Conservation (phyloP, 1,140 invertebrate genomes). For the Dendrolimus punctatus region DNA sequence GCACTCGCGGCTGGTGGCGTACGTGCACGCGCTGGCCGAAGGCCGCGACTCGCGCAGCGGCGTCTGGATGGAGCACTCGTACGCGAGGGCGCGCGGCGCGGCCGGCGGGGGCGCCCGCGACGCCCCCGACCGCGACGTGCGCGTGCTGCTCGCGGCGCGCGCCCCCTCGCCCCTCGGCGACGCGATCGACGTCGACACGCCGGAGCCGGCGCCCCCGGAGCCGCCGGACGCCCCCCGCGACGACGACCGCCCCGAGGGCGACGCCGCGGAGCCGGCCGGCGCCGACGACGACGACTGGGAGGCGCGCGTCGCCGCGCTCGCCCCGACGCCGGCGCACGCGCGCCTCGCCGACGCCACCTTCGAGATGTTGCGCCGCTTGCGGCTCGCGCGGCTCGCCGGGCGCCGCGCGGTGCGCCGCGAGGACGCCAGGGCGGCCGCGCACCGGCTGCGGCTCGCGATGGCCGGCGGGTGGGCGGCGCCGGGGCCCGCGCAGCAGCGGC, state of each 20-base stretch:
- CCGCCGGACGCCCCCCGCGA: background rate
- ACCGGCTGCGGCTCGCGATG: slow-evolving; percentile 75
- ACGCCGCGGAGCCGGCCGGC: slow-evolving; percentile 4
- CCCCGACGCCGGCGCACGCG: slow-evolving; percentile 9
- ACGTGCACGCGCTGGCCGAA: slow-evolving; percentile 27
- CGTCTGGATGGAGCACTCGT: slow-evolving; percentile 48
- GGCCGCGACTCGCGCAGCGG: slow-evolving; percentile 20
- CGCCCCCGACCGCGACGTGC: slow-evolving; percentile 9
- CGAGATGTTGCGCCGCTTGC: slow-evolving; percentile 17
- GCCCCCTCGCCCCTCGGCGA: background rate
- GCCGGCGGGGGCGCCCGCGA: slow-evolving; percentile 3
- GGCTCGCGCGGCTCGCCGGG: slow-evolving; percentile 20
- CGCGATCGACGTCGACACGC: background rate
- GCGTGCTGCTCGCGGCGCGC: slow-evolving; percentile 8
- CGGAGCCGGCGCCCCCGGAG: background rate
- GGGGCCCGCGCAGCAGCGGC: slow-evolving; percentile 16
- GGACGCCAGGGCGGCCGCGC: slow-evolving; percentile 12
- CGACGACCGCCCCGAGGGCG: slow-evolving; percentile 2
- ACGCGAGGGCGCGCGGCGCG: slow-evolving; percentile 28
- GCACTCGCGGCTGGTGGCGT: slow-evolving; percentile 37
- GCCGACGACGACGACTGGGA: slow-evolving; percentile 10
- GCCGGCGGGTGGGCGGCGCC: slow-evolving; percentile 14
- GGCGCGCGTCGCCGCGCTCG: slow-evolving; percentile 12
- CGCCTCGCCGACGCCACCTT: slow-evolving; percentile 6
- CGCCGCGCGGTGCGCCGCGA: slow-evolving; percentile 5